Percentiles rank a stretch among this genome's conserved stretches.
Conservation (phyloP, 2,888 invertebrate genomes). For the Therioaphis trifolii region DNA sequence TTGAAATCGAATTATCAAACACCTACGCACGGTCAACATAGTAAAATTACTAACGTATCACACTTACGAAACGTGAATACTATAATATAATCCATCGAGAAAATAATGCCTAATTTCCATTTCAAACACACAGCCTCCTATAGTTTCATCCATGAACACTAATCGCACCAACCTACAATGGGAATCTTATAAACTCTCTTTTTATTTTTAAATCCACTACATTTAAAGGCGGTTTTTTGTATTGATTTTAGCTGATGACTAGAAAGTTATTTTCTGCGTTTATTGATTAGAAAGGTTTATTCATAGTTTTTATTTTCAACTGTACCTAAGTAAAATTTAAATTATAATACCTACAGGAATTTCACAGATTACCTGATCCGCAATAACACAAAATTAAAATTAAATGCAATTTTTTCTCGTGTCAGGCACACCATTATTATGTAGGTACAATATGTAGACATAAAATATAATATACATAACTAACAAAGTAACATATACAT, state of each 20-base stretch:
- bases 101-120: slow-evolving; percentile 50
- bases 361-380: not conserved
- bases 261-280: slow-evolving; percentile 1
- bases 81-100: not conserved
- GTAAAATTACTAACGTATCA: slow-evolving; percentile 26
- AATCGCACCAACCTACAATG: slow-evolving; percentile 15
- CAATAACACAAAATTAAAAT: not conserved
- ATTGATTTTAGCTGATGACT: slow-evolving; percentile 2
- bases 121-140: slow-evolving; percentile 6
- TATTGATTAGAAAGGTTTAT: not conserved
- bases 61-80: not conserved
- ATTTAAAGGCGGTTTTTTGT: slow-evolving; percentile 11
- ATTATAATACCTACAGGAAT: not conserved
- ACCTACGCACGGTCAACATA: slow-evolving; percentile 22
- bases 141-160: slow-evolving; percentile 32
- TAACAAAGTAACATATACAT: no score
- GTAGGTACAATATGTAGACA: no score
- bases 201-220: slow-evolving; percentile 25
- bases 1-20: slow-evolving; percentile 22
- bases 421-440: no score
- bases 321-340: not conserved
- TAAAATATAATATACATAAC: no score
- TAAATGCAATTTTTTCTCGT: no score
- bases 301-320: not conserved
- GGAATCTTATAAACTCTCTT: slow-evolving; percentile 31